A percentile compares a stretch with the other conserved stretches of the same genome.
These are phyloP conservation scores for Dissostichus mawsoni DNA, from an alignment of 2,113 vertebrate species.

Conservation along the genomic window DNA sequence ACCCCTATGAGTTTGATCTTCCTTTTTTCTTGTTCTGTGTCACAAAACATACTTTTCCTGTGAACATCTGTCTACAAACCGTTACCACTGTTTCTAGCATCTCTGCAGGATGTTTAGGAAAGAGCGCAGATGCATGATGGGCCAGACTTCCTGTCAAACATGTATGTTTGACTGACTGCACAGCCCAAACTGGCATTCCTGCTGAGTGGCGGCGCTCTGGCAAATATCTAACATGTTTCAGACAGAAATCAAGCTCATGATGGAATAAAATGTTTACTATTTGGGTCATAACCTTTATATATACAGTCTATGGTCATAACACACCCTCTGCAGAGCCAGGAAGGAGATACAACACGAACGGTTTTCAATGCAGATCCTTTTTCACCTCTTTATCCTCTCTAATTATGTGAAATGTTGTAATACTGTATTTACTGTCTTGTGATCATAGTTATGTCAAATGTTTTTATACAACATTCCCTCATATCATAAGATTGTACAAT, in stretches of 20 bases:
- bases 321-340: conserved; percentile 2
- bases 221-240: conserved; percentile 47
- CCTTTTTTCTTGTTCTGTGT: not conserved
- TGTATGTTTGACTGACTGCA: conserved; percentile 47
- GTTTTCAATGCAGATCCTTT: conserved; percentile 4
- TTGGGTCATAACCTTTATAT: conserved; percentile 35
- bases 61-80: not conserved
- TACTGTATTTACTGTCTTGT: not conserved
- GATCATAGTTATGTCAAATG: not conserved
- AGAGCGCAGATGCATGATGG: conserved; percentile 28
- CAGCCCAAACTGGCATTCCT: conserved; percentile 27
- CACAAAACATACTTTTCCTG: conserved; percentile 6
- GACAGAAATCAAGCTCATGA: conserved; percentile 20
- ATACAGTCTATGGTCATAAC: conserved; percentile 27
- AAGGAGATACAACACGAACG: not conserved
- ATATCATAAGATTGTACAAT: not conserved
- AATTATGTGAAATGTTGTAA: not conserved
- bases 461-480: not conserved
- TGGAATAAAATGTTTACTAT: conserved; percentile 59
- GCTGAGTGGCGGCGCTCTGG: conserved; percentile 22
- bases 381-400: not conserved
- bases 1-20: not conserved
- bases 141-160: conserved; percentile 58
- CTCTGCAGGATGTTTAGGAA: conserved; percentile 14
- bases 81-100: not conserved